Percentiles rank a stretch among this genome's conserved stretches.
These are phyloP conservation scores for Dascyllus trimaculatus DNA, from an alignment of 2,113 vertebrate species.

Conservation along the genomic window DNA sequence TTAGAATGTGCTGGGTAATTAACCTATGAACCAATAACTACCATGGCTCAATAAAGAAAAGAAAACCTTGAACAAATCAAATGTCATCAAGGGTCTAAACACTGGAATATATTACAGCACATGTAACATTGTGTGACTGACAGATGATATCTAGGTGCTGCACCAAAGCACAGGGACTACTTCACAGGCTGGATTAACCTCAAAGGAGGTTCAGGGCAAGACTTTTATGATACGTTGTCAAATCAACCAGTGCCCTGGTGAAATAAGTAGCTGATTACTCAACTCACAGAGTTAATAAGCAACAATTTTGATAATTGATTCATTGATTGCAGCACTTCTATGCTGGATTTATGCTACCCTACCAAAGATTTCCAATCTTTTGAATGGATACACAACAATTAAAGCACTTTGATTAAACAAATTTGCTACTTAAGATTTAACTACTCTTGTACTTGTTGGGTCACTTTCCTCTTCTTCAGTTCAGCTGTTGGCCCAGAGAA, in stretches of 20 bases:
- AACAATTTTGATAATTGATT: neutral
- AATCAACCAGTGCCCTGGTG: neutral
- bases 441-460: no score
- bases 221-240: neutral
- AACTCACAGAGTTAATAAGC: neutral
- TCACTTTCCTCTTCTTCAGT: no score
- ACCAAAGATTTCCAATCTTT: neutral
- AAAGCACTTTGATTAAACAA: neutral
- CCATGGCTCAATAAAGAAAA: neutral
- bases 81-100: neutral
- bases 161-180: neutral
- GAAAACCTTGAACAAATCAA: neutral
- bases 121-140: neutral
- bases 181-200: neutral
- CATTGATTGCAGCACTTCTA: neutral
- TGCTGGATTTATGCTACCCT: neutral
- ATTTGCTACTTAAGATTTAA: no score
- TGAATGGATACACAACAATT: neutral
- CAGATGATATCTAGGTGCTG: neutral
- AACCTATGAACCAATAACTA: neutral
- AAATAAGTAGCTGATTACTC: neutral
- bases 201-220: neutral
- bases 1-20: neutral
- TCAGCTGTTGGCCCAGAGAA: no score
- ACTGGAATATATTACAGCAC: neutral